phyloP scores from a whole-genome alignment of 2,797 vertebrate genomes.

The Silurus lanzhouensis region DNA sequence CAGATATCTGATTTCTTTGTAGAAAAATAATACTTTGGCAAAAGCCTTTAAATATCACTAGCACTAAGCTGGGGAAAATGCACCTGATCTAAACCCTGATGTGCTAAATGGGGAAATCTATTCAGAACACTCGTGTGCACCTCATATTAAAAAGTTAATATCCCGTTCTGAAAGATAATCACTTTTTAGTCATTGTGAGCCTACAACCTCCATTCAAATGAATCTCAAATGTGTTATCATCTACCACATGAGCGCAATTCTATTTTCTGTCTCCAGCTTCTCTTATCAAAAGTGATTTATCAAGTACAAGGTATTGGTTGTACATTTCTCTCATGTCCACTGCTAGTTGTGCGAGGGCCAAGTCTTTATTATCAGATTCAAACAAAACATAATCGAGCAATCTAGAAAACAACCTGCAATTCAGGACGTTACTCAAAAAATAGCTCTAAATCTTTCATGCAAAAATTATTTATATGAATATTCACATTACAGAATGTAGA shows the following conservation, averaged over 20 bases:
- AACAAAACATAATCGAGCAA: neutral
- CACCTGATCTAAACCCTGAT: neutral
- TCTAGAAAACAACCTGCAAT: neutral
- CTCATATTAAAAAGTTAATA: constrained; percentile 23
- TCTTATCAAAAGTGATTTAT: constrained; percentile 15
- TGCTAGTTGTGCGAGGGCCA: neutral
- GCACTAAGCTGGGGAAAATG: neutral
- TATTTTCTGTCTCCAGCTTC: constrained; percentile 4
- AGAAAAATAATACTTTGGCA: constrained; percentile 6
- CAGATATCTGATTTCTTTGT: constrained; percentile 28
- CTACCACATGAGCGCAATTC: neutral
- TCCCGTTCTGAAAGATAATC: constrained; percentile 11
- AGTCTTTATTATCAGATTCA: neutral
- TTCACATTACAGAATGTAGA: neutral
- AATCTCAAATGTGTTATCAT: constrained; percentile 20
- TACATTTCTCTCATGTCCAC: neutral
- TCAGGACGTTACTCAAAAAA: too few relatives aligned
- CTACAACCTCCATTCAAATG: constrained; percentile 20
- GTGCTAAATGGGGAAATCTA: constrained; percentile 1
- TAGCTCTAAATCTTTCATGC: neutral
- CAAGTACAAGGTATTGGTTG: neutral
- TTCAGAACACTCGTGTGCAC: neutral
- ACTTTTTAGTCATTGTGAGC: constrained; percentile 3
- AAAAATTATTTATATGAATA: neutral
- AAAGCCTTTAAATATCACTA: constrained; percentile 1